A percentile compares a stretch with the other conserved stretches of the same genome.
phyloP scores from a whole-genome alignment of 2,797 vertebrate species.

The Rhinella marina region DNA sequence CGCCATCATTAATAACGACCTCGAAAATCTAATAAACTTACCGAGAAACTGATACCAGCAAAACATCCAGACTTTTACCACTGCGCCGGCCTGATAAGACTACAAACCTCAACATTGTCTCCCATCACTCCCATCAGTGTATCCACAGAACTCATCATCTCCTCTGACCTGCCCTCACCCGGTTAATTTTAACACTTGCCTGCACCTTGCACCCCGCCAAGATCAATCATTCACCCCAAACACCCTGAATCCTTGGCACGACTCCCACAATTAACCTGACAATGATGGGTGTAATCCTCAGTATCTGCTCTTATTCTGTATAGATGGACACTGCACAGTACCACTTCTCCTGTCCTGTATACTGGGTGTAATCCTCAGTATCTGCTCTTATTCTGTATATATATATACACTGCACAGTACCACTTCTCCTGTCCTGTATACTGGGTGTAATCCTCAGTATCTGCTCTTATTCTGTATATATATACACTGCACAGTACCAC shows the following conservation, averaged over 20 bases:
- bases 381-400: no score
- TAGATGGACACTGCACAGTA: not conserved
- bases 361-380: no score
- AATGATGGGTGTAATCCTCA: not conserved
- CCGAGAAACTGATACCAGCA: slow-evolving; percentile 14
- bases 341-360: not conserved
- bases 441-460: no score
- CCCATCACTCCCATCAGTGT: not conserved
- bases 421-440: not conserved
- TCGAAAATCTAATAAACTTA: slow-evolving; percentile 35
- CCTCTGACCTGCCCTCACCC: not conserved
- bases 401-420: not conserved
- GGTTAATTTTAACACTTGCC: not conserved
- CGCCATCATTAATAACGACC: not conserved
- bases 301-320: no score
- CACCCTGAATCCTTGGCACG: not conserved
- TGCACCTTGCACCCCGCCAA: not conserved
- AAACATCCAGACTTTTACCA: not conserved
- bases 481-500: not conserved
- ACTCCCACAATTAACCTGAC: not conserved
- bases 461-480: no score
- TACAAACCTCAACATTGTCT: slow-evolving; percentile 11
- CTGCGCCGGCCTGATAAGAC: not conserved
- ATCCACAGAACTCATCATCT: not conserved
- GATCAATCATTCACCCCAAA: slow-evolving; percentile 11